Evolutionary conservation across 2,888 invertebrate genomes (phyloP).

Genomic region (Helleia helle): DNA sequence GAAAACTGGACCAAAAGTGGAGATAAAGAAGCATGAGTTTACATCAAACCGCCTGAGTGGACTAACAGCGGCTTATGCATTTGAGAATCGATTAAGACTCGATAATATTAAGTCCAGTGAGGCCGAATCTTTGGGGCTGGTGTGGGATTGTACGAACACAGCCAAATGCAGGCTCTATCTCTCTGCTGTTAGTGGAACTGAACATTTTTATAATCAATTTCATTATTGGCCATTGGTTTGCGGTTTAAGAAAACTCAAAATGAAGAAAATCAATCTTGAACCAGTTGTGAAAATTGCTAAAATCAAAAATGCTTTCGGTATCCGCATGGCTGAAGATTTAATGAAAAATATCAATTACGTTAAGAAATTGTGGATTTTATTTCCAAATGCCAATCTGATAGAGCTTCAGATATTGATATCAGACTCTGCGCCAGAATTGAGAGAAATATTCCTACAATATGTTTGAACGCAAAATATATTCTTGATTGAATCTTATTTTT

Average conservation of each 20-base stretch:
- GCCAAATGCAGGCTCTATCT: conserved; percentile 33
- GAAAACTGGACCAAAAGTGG: conserved; percentile 31
- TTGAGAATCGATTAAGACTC: conserved; percentile 33
- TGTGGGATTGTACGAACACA: conserved; percentile 31
- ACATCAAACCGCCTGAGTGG: conserved; percentile 39
- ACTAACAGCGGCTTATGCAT: conserved; percentile 37
- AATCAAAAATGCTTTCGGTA: conserved; percentile 33
- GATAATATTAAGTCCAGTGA: conserved; percentile 32
- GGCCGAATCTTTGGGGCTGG: conserved; percentile 31
- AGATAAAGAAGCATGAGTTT: conserved; percentile 35
- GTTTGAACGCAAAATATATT: too few species aligned
- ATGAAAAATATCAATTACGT: conserved; percentile 24
- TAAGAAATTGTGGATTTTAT: conserved; percentile 29
- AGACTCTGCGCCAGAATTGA: too few species aligned
- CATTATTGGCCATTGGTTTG: conserved; percentile 38
- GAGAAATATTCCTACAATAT: too few species aligned
- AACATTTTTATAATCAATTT: conserved; percentile 40
- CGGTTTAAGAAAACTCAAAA: conserved; percentile 34
- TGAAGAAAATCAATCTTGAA: conserved; percentile 34
- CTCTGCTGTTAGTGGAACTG: conserved; percentile 37
- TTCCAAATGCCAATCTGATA: too few species aligned
- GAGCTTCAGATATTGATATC: too few species aligned
- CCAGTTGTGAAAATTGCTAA: conserved; percentile 36
- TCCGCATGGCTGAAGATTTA: conserved; percentile 29
- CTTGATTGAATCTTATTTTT: too few species aligned